Percentiles rank a stretch among this genome's conserved stretches.
Evolutionary conservation across 2,113 vertebrate species (phyloP).

Genomic region (Chrysochloris asiatica): DNA sequence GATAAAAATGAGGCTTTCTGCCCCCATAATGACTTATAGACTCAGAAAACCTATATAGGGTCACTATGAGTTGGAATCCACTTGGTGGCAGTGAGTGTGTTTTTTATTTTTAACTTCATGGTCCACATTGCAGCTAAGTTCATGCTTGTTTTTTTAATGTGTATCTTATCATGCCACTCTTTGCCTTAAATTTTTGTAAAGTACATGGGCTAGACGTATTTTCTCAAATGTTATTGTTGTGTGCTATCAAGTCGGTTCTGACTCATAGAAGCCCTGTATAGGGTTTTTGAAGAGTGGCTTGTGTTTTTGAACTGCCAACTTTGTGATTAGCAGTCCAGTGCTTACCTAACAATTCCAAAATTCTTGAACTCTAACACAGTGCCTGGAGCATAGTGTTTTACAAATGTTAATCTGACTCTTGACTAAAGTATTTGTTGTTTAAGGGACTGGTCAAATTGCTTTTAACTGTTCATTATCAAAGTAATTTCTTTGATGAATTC

Average conservation of each 20-base stretch:
- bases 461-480: slow-evolving; percentile 7
- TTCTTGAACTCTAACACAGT: background rate
- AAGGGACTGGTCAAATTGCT: background rate
- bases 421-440: background rate
- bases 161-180: background rate
- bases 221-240: no score
- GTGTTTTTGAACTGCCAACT: no score
- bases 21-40: no score
- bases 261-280: no score
- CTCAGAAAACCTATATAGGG: no score
- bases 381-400: background rate
- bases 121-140: background rate
- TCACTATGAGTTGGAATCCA: no score
- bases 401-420: background rate
- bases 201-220: background rate
- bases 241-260: no score
- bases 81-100: no score
- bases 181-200: background rate
- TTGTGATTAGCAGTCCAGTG: no score
- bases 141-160: background rate
- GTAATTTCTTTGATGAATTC: background rate
- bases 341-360: background rate
- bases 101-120: background rate
- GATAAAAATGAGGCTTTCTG: no score
- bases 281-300: no score